phyloP scores from a whole-genome alignment of 2,797 vertebrate species.

The Emydoidea blandingii region DNA sequence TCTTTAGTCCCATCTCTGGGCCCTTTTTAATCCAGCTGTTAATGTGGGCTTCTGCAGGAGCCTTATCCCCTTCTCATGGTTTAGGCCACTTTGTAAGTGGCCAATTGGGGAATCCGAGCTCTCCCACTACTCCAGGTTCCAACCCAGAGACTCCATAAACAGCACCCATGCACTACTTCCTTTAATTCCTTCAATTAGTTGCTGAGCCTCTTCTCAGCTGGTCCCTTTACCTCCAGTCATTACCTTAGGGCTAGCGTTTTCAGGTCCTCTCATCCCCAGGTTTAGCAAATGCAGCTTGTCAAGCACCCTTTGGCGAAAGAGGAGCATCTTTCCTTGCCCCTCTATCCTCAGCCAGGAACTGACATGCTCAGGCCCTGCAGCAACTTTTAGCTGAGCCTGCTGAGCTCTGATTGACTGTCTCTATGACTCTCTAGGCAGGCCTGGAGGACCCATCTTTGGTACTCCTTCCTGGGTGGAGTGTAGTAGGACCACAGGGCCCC shows the following conservation, averaged over 20 bases:
- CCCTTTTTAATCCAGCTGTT: neutral
- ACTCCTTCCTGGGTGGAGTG: no score
- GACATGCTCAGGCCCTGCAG: neutral
- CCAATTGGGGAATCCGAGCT: neutral
- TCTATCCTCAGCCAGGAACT: neutral
- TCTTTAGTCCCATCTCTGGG: neutral
- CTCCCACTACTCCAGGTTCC: neutral
- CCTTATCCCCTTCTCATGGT: neutral
- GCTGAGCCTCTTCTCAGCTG: neutral
- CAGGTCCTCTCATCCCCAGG: neutral
- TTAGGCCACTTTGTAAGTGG: neutral
- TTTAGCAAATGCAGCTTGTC: neutral
- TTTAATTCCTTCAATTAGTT: neutral
- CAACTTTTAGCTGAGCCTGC: neutral
- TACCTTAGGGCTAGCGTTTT: neutral
- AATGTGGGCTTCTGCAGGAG: neutral
- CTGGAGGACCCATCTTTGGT: no score
- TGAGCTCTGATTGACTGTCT: no score
- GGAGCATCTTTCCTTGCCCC: neutral
- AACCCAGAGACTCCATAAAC: neutral
- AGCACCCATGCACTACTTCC: neutral
- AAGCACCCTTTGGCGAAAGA: neutral
- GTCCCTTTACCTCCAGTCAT: neutral
- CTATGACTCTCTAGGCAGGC: no score
- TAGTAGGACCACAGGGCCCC: no score